A percentile compares a stretch with the other conserved stretches of the same genome.
These are phyloP conservation scores for Trichoplusia ni DNA, from an alignment of 1,140 invertebrate species.

Conservation along the genomic window DNA sequence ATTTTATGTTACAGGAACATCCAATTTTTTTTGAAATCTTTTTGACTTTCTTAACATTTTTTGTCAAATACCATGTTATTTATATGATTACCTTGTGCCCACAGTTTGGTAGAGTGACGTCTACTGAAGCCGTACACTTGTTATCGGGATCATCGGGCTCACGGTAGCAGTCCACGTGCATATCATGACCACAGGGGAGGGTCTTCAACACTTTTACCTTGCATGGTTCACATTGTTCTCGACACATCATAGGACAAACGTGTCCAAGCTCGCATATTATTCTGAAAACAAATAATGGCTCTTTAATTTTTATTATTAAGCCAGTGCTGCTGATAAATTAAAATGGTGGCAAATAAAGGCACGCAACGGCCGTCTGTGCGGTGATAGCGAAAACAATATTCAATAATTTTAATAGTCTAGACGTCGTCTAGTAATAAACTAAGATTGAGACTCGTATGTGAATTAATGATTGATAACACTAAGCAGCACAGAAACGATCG, in stretches of 20 bases:
- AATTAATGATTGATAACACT: no score
- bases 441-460: no score
- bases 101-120: conserved; percentile 70
- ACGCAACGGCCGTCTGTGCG: no score
- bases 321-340: not conserved
- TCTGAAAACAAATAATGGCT: conserved; percentile 48
- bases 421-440: no score
- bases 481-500: no score
- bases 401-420: no score
- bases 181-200: conserved; percentile 78
- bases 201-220: conserved; percentile 55
- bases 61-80: no score
- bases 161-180: conserved; percentile 60
- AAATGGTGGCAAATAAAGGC: no score
- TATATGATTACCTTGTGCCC: conserved; percentile 77
- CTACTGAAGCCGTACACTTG: conserved; percentile 61
- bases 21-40: no score
- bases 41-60: no score
- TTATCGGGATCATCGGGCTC: conserved; percentile 52
- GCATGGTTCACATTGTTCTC: conserved; percentile 75
- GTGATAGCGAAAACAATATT: no score
- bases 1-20: no score
- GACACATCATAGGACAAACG: conserved; percentile 77
- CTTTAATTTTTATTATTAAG: not conserved
- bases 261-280: conserved; percentile 75